Evolutionary conservation across 2,888 invertebrate species (phyloP).

Genomic region (Calephelis perditalis): DNA sequence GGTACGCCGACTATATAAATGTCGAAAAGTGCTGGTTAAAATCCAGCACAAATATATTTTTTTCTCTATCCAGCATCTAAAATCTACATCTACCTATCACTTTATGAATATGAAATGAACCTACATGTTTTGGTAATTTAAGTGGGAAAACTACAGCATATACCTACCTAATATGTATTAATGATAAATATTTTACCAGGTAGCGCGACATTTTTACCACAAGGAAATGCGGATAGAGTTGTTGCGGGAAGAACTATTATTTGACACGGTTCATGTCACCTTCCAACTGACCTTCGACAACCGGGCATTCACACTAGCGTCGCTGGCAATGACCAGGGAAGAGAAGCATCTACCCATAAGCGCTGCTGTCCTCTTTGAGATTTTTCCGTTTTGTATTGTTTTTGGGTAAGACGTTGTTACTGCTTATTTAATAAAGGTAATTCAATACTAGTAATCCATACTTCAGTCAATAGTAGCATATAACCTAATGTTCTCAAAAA

Average conservation of each 20-base stretch:
- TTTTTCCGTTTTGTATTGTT: slow-evolving; percentile 98
- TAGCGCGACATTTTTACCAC: slow-evolving; percentile 95
- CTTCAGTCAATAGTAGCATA: too few relatives aligned
- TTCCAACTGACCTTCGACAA: slow-evolving; percentile 97
- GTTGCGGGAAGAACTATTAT: slow-evolving; percentile 89
- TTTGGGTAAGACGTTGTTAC: slow-evolving; percentile 83
- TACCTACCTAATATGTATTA: too few relatives aligned
- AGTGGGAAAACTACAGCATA: too few relatives aligned
- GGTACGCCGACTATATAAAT: too few relatives aligned
- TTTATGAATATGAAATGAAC: too few relatives aligned
- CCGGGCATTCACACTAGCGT: slow-evolving; percentile 90
- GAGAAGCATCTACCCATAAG: slow-evolving; percentile 93
- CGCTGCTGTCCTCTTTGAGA: slow-evolving; percentile 94
- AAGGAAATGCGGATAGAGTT: slow-evolving; percentile 96
- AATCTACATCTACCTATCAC: too few relatives aligned
- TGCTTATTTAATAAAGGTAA: too few relatives aligned
- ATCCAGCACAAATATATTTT: too few relatives aligned
- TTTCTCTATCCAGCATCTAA: too few relatives aligned
- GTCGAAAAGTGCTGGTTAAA: too few relatives aligned
- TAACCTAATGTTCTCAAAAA: slow-evolving; percentile 26
- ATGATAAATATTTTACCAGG: slow-evolving; percentile 62
- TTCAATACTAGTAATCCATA: too few relatives aligned
- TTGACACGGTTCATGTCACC: slow-evolving; percentile 95
- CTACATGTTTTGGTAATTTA: too few relatives aligned
- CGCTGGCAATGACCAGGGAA: slow-evolving; percentile 90